Conservation (phyloP, 1,140 invertebrate genomes). For the Achatina immaculata region DNA sequence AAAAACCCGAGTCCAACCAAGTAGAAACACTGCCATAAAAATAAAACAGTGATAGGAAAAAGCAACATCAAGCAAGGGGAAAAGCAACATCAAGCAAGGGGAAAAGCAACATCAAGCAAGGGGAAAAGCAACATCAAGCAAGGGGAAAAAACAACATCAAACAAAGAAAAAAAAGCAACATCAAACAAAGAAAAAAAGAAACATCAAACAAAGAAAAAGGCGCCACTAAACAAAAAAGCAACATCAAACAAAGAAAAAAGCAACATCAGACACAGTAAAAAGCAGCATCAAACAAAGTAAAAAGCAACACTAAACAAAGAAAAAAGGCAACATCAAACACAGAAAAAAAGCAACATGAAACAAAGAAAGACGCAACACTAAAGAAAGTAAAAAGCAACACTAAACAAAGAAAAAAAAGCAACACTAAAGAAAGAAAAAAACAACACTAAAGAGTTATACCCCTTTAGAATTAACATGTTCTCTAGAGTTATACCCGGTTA, state of each 20-base stretch:
- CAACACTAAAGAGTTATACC: too few species aligned
- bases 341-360: conserved; percentile 17
- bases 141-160: conserved; percentile 1
- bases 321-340: conserved; percentile 20
- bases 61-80: too few species aligned
- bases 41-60: too few species aligned
- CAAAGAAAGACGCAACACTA: conserved; percentile 5
- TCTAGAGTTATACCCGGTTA: too few species aligned
- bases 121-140: background rate
- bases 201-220: background rate
- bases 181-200: background rate
- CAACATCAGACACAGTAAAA: background rate
- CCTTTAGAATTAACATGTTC: too few species aligned
- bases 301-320: background rate
- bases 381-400: background rate
- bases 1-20: too few species aligned
- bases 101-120: background rate
- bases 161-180: background rate
- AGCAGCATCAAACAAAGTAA: background rate
- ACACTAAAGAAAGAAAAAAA: background rate
- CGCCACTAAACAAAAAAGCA: background rate
- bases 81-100: background rate
- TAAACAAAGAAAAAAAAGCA: conserved; percentile 7
- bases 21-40: too few species aligned
- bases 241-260: background rate